Base-by-base conservation (phyloP, 2,888 invertebrate species). In the Sthenelais limicola region DNA sequence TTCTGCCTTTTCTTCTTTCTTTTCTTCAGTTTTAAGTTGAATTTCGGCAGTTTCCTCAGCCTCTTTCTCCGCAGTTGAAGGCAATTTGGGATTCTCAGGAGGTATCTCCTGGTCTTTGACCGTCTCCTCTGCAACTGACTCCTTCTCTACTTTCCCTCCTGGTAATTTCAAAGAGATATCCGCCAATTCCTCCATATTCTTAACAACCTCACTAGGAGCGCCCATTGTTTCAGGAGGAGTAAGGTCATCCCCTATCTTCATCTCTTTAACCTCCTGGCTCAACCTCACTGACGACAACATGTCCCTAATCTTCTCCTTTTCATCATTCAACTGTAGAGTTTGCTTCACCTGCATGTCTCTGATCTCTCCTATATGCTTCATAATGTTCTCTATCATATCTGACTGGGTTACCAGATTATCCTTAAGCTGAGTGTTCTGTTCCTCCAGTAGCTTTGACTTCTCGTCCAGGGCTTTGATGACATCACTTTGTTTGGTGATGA, bases 401-500 rank as follows among this genome's bases (percentile, higher is more conserved):
- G 66, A 21, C 18, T 73, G 73, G 28, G 33, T 52, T 12, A 70
- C 24, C 32, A 70, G 21, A 12, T 48, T 62, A 49, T 73, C 30
- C 35, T 24, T 24, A 49, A 73, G 43, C n/a, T 48, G 30, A 5
- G 38, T 28, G 48, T 73, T 73, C 71, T 82, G 81, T 24, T 82
- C 82, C 71, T 84, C 83, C 3, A 83, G 43, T 52, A 26, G n/a
- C 21, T 52, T 33, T 4, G 52, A 30, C 48, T 49, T 49, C n/a
- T 49, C 12, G 47, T 54, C 54, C 30, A 70, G 26, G 5, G 49
- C 38, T 18, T 35, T 38, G 38, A 70, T 79, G 5, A 77, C 62
- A 5, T 56, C 51, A 0, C 81, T 80, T 58, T 84, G 84, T 38
- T 81, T 81, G 28, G 73, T 77, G 12, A 83, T 47, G 58, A 80